phyloP scores from a whole-genome alignment of 2,113 vertebrate genomes.

The Embiotoca jacksoni region DNA sequence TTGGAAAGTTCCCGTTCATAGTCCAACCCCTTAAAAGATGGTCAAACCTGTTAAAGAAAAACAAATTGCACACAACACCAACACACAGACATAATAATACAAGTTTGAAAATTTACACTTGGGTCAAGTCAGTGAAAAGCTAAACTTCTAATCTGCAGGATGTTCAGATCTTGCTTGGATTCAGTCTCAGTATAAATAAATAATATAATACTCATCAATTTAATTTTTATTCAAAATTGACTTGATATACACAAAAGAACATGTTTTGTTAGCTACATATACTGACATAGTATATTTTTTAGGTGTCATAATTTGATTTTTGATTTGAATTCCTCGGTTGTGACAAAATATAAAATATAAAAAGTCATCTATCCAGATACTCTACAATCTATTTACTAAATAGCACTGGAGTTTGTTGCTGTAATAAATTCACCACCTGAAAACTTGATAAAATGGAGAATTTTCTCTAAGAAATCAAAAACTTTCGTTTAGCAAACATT shows the following conservation, averaged over 20 bases:
- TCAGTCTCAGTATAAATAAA: too few relatives aligned
- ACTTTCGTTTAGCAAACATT: too few relatives aligned
- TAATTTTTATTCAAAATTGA: too few relatives aligned
- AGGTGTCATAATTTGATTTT: too few relatives aligned
- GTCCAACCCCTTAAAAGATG: slow-evolving; percentile 76
- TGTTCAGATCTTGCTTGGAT: background rate
- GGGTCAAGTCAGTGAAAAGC: background rate
- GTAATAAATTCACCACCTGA: background rate
- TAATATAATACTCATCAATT: too few relatives aligned
- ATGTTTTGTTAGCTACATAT: too few relatives aligned
- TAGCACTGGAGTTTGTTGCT: background rate
- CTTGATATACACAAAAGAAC: too few relatives aligned
- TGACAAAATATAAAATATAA: too few relatives aligned
- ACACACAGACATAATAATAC: slow-evolving; percentile 78
- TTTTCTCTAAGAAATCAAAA: too few relatives aligned
- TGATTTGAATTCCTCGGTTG: too few relatives aligned
- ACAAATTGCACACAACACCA: slow-evolving; percentile 83
- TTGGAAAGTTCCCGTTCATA: slow-evolving; percentile 70
- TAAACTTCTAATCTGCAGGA: background rate
- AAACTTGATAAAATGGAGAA: background rate
- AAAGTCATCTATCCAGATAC: background rate
- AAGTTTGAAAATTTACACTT: slow-evolving; percentile 54
- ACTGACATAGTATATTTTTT: too few relatives aligned
- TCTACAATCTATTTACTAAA: background rate
- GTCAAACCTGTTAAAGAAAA: slow-evolving; percentile 86